Evolutionary conservation across 2,888 invertebrate genomes (phyloP).

Genomic region (Galerucella nymphaeae): DNA sequence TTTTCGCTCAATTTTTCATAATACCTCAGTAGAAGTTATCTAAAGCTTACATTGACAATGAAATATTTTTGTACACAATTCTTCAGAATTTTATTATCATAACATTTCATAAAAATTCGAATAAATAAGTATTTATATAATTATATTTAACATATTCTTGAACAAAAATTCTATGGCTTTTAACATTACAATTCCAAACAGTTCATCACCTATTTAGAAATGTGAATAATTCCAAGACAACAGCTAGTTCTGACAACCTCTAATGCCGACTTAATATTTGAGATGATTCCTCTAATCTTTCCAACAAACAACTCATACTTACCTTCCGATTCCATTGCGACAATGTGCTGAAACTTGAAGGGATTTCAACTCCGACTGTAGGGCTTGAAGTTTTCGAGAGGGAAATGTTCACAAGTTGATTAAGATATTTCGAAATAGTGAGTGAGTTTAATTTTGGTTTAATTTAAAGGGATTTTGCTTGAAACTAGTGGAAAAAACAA

Average conservation of each 20-base stretch:
- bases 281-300: constrained; percentile 37
- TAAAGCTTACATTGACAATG: no score
- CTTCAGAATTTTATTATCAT: no score
- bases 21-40: no score
- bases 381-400: constrained; percentile 30
- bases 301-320: constrained; percentile 42
- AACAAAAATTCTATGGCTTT: not conserved
- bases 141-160: no score
- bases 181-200: not conserved
- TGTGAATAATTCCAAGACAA: not conserved
- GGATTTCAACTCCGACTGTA: constrained; percentile 33
- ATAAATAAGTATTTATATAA: no score
- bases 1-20: no score
- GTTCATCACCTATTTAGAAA: not conserved
- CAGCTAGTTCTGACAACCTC: constrained; percentile 15
- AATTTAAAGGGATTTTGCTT: no score
- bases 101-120: no score
- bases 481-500: no score
- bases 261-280: constrained; percentile 31
- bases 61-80: no score
- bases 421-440: not conserved
- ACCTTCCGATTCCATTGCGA: constrained; percentile 38
- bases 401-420: constrained; percentile 10
- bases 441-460: no score
- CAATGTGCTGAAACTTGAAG: constrained; percentile 42